Evolutionary conservation across 2,113 vertebrate species (phyloP), one percentile per base, ranked within the genome.

Genomic region (Ceratotherium simum): DNA sequence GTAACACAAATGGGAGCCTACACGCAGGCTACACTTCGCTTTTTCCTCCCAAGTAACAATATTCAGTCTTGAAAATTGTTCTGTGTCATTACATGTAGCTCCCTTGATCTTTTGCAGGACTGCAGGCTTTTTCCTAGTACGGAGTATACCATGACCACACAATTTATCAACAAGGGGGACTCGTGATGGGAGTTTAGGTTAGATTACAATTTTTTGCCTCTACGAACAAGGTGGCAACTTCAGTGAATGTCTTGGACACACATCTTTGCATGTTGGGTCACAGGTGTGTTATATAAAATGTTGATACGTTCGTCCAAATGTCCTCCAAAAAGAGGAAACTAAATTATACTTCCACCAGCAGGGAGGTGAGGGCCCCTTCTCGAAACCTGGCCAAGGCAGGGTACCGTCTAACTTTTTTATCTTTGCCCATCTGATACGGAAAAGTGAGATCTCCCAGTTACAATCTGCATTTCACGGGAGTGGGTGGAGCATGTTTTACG

Each of bases 341-440:
- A 72, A 84, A 18, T 23, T 60, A 11, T 13, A 64, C 18, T 29
- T 51, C 46, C 60, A 79, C 33, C 69, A 70, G 76, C 69, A 73
- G 75, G 23, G 46, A 54, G 29, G 9, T 83, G 46, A 95, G 65
- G 73, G 42, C 5, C 72, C 62, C 33, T 95, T 85, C 31, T 39
- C 54, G 48, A 84, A 91, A 82, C 20, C 51, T 56, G 72, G 51
- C 33, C 8, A 17, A 42, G 31, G 51, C 31, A 48, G 10, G 58
- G 23, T 65, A 33, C 78, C 60, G 39, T 88, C 72, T 70, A 12
- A 20, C 33, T 60, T 17, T 79, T 91, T 75, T 80, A 88, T 93
- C 95, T 76, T 72, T 67, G 31, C 56, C 21, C 17, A 27, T 70
- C 79, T 90, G 97, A 94, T 76, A 84, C 95, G 85, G 70, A 65